A percentile compares a stretch with the other conserved stretches of the same genome.
Evolutionary conservation across 2,888 invertebrate genomes (phyloP).

Genomic region (Eucera pruinosa): DNA sequence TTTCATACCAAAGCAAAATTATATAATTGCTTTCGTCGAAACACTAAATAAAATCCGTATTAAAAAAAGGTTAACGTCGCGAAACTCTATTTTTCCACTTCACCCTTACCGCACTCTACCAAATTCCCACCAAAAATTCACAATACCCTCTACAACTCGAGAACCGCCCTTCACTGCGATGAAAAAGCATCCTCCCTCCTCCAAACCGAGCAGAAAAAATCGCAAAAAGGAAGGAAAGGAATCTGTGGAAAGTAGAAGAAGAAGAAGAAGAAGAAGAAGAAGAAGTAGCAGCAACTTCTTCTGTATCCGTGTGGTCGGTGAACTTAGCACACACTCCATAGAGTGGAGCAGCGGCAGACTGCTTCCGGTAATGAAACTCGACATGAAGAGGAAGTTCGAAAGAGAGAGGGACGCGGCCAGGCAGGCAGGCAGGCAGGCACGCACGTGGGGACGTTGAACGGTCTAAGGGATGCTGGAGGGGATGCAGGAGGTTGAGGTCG

Average conservation of each 20-base stretch:
- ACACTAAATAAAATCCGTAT: too few species aligned
- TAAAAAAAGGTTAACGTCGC: too few species aligned
- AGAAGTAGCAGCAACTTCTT: slow-evolving; percentile 18
- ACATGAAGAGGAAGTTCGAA: slow-evolving; percentile 49
- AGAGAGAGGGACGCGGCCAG: slow-evolving; percentile 19
- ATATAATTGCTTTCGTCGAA: too few species aligned
- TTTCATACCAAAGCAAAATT: too few species aligned
- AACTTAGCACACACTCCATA: slow-evolving; percentile 41
- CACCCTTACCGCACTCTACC: neutral
- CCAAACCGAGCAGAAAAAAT: neutral
- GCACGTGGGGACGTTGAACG: slow-evolving; percentile 67
- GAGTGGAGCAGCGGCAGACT: slow-evolving; percentile 44
- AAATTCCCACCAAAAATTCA: neutral
- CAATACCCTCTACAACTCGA: neutral
- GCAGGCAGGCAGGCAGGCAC: slow-evolving; percentile 41
- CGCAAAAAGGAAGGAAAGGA: neutral
- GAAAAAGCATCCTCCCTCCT: neutral
- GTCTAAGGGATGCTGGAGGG: slow-evolving; percentile 68
- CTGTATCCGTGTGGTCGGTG: slow-evolving; percentile 35
- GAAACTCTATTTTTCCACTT: neutral
- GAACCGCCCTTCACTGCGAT: neutral
- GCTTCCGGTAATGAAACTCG: slow-evolving; percentile 67
- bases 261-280: neutral
- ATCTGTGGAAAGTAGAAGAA: neutral
- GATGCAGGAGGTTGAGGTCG: slow-evolving; percentile 78